Base-by-base conservation (phyloP, 2,888 invertebrate genomes). In the Ptilodon capucinus region DNA sequence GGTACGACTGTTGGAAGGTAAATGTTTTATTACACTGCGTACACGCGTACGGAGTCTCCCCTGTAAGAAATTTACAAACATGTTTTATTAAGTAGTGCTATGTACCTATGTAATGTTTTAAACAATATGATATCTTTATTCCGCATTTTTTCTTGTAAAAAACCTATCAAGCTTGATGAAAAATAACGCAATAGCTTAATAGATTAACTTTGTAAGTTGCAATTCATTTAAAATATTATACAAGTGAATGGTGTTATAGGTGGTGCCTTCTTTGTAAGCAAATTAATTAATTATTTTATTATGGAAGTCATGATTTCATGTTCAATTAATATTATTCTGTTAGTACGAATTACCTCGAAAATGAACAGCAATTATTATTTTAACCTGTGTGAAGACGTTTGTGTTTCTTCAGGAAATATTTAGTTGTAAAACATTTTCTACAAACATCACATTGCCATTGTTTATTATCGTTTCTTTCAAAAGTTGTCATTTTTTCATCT, bases 1-100 rank as follows among this genome's bases (percentile, higher is more conserved):
- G 97, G 81, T 96, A 97, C 0, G 97, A 97, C 71, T 97, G 97
- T 85, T 97, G 97, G 85, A 97, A 97, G 42, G 97, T 97, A 81
- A 97, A 97, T 9, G 95, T 95, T 79, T 96, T 96, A 59, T 95
- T 95, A 76, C 97, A 97, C 63, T 95, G 94, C 40, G 92, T 91
- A 73, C 97, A 97, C 17, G 94, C 94, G 74, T 97, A 97, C 0
- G 97, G 97, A 92, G 96, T 97, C 92, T 97, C 97, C 49, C 97
- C 96, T 93, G 91, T 69, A 91, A 89, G 52, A 50, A 40, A 14
- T 13, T 1, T 14, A 0, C 13, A 0, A 30, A n/a, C 14, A 32
- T 14, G 2, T 39, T 13, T 8, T 13, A 14, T 23, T 6, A 6
- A 23, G 5, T 23, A 23, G 23, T 23, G n/a, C n/a, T n/a, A n/a